Evolutionary conservation across 1,140 invertebrate species (phyloP).

Genomic region (Drosophila nigromelanica): DNA sequence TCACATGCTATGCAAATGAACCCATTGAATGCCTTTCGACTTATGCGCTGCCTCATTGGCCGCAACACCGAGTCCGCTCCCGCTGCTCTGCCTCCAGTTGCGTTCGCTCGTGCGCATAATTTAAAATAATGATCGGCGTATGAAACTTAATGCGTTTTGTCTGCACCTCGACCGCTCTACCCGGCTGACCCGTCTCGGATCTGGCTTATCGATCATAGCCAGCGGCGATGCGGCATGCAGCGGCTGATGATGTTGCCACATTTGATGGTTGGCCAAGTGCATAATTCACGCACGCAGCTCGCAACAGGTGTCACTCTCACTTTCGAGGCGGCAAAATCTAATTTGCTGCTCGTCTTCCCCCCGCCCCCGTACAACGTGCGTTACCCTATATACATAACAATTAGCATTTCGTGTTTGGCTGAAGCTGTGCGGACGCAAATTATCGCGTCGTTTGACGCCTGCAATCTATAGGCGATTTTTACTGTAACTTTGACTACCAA

Average conservation of each 20-base stretch:
- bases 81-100: conserved; percentile 33
- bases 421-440: conserved; percentile 46
- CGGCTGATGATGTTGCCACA: conserved; percentile 49
- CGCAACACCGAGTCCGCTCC: background rate
- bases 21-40: conserved; percentile 64
- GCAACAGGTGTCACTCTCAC: conserved; percentile 74
- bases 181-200: conserved; percentile 5
- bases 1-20: conserved; percentile 69
- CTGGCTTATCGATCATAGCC: conserved; percentile 44
- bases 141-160: conserved; percentile 72
- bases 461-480: conserved; percentile 54
- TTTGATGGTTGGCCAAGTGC: conserved; percentile 50
- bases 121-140: conserved; percentile 80
- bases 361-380: background rate
- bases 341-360: conserved; percentile 14
- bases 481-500: conserved; percentile 19
- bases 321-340: conserved; percentile 54
- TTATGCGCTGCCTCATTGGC: conserved; percentile 46
- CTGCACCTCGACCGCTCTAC: conserved; percentile 25
- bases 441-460: conserved; percentile 62
- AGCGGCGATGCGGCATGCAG: conserved; percentile 26
- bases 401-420: conserved; percentile 55
- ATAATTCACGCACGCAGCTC: conserved; percentile 53
- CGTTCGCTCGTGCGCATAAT: conserved; percentile 74
- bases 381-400: conserved; percentile 70